These are phyloP conservation scores for Lethenteron camtschaticum DNA, from an alignment of 2,113 vertebrate genomes.

Conservation along the genomic window DNA sequence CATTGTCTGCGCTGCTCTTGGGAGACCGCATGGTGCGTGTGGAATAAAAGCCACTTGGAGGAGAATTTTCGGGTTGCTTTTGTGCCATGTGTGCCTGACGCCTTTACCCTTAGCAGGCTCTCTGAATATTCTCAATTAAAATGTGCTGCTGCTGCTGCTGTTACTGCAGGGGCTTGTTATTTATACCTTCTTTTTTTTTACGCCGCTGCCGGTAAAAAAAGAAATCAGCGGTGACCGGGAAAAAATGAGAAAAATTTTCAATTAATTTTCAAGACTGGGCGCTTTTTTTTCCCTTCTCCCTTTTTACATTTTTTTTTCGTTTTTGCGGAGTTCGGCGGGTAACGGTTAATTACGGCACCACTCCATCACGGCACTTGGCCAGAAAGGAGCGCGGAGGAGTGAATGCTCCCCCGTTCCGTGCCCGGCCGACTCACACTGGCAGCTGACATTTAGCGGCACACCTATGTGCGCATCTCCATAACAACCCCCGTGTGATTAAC, in stretches of 20 bases:
- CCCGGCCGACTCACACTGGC: too few species aligned
- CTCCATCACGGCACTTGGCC: conserved; percentile 2
- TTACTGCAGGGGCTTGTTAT: neutral
- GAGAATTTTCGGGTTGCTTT: conserved; percentile 4
- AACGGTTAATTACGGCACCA: conserved; percentile 2
- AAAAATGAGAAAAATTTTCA: neutral
- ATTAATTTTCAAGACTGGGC: neutral
- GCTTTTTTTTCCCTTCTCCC: neutral
- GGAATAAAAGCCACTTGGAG: conserved; percentile 4
- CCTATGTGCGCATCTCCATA: too few species aligned
- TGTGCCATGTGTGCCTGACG: neutral
- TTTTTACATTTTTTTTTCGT: too few species aligned
- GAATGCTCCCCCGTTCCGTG: too few species aligned
- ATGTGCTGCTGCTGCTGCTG: neutral
- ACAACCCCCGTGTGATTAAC: too few species aligned
- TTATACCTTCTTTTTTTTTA: neutral
- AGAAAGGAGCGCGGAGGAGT: neutral
- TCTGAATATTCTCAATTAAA: conserved; percentile 6
- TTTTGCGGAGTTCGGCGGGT: neutral
- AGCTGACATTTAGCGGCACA: too few species aligned
- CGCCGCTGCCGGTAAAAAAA: neutral
- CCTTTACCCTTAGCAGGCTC: conserved; percentile 2
- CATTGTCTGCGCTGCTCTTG: neutral
- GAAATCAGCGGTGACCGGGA: neutral
- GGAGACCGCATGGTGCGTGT: neutral